Evolutionary conservation across 2,888 invertebrate genomes (phyloP).

Genomic region (Aromia moschata): DNA sequence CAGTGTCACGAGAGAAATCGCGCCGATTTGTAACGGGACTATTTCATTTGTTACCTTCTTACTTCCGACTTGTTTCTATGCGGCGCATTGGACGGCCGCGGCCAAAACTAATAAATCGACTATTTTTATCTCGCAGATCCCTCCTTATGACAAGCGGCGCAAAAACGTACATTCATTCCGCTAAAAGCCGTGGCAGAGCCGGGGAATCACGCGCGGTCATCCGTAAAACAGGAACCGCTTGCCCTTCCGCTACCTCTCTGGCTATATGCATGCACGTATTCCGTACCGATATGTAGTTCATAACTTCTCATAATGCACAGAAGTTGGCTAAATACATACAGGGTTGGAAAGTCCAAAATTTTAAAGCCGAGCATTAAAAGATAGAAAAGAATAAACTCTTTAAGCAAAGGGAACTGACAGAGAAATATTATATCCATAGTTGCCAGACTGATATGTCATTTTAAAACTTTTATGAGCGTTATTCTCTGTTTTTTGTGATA

Average conservation of each 20-base stretch:
- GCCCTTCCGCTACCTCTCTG: neutral
- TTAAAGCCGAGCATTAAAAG: no score
- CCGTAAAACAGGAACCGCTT: neutral
- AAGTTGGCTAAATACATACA: no score
- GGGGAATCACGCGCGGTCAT: neutral
- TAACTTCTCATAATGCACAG: no score
- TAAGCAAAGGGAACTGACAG: no score
- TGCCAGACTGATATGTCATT: no score
- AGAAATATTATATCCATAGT: no score
- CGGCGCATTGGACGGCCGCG: slow-evolving; percentile 1
- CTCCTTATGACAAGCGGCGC: slow-evolving; percentile 36
- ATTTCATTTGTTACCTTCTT: slow-evolving; percentile 27
- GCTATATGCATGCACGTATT: no score
- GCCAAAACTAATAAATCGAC: slow-evolving; percentile 25
- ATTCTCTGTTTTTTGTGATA: no score
- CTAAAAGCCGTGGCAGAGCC: slow-evolving; percentile 31
- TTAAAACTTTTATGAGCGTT: no score
- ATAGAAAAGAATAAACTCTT: no score
- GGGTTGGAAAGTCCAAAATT: no score
- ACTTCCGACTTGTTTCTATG: slow-evolving; percentile 18
- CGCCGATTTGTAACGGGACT: slow-evolving; percentile 9
- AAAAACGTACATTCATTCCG: slow-evolving; percentile 42
- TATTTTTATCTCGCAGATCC: slow-evolving; percentile 25
- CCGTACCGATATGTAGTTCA: neutral
- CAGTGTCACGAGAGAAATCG: slow-evolving; percentile 3